phyloP scores from a whole-genome alignment of 2,888 invertebrate genomes.

The Aelia acuminata region DNA sequence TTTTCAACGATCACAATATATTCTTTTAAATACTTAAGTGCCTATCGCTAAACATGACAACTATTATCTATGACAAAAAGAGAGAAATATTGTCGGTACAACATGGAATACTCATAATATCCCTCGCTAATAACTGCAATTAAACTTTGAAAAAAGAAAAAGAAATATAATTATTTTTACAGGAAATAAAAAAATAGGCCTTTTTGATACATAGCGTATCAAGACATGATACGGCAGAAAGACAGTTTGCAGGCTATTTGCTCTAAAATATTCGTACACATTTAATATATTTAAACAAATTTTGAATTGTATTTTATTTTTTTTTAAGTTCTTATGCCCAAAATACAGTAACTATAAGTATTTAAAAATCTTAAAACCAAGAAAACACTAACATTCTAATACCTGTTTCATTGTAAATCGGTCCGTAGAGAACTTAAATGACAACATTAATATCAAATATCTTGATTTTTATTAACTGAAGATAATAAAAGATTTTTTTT shows the following conservation, averaged over 20 bases:
- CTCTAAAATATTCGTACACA: constrained; percentile 55
- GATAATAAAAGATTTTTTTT: too few species aligned
- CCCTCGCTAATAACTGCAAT: constrained; percentile 55
- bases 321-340: constrained; percentile 44
- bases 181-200: constrained; percentile 62
- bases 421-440: constrained; percentile 58
- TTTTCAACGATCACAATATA: constrained; percentile 26
- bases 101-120: constrained; percentile 51
- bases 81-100: constrained; percentile 45
- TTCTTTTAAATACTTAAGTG: constrained; percentile 12
- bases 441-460: constrained; percentile 20
- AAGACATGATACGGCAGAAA: constrained; percentile 60
- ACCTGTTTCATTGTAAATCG: constrained; percentile 60
- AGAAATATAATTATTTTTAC: not conserved
- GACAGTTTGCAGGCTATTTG: constrained; percentile 61
- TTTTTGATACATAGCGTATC: constrained; percentile 51
- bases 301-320: constrained; percentile 23
- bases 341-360: constrained; percentile 59
- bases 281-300: constrained; percentile 20
- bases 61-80: constrained; percentile 4
- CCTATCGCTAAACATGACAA: not conserved
- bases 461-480: not conserved
- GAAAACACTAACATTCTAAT: constrained; percentile 60
- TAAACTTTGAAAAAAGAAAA: constrained; percentile 51
- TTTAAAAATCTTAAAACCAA: constrained; percentile 55